phyloP scores from a whole-genome alignment of 2,797 vertebrate genomes.

The Acanthornis magna region DNA sequence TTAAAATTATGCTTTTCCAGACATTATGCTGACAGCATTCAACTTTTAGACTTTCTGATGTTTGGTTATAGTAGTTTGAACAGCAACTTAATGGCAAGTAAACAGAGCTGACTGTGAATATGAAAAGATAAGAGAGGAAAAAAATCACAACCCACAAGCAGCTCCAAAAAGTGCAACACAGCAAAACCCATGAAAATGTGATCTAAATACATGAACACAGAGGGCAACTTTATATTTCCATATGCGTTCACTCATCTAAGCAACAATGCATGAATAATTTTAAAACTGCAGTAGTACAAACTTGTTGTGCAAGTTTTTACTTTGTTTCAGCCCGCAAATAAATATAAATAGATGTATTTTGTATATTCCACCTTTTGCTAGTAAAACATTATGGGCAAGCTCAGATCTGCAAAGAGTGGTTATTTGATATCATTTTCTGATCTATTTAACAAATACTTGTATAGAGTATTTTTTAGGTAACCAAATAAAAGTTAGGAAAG shows the following conservation, averaged over 20 bases:
- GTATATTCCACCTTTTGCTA: not conserved
- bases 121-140: not conserved
- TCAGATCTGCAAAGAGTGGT: not conserved
- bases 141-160: constrained; percentile 14
- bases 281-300: not conserved
- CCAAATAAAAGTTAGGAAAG: not conserved
- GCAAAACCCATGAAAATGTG: not conserved
- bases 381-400: not conserved
- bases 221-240: not conserved
- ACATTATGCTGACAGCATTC: not conserved
- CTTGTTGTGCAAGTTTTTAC: not conserved
- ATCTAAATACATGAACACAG: not conserved
- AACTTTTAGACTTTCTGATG: not conserved
- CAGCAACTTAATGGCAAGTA: constrained; percentile 46
- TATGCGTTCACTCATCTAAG: not conserved
- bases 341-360: not conserved
- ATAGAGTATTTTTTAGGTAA: not conserved
- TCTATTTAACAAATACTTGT: not conserved
- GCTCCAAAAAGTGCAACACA: constrained; percentile 22
- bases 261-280: not conserved
- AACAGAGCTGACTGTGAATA: constrained; percentile 24
- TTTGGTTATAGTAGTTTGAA: constrained; percentile 39
- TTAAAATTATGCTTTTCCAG: not conserved
- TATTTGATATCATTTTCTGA: not conserved
- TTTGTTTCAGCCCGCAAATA: not conserved